Conservation (phyloP, 2,888 invertebrate genomes). For the Nasonia oneida region DNA sequence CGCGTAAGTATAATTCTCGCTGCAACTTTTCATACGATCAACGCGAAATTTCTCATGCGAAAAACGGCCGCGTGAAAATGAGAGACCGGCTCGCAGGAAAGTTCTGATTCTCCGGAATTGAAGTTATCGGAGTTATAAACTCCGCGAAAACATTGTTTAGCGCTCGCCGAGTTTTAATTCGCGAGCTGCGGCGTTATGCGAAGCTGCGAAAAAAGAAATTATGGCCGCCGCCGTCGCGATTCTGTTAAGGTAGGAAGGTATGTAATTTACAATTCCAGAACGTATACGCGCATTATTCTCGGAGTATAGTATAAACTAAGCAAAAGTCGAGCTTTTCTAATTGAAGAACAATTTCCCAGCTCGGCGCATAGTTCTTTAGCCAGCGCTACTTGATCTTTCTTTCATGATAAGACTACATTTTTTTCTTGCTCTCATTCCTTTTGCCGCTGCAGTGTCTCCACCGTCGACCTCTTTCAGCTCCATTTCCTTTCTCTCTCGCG, state of each 20-base stretch:
- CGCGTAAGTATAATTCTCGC: neutral
- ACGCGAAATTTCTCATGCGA: neutral
- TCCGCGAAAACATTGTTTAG: neutral
- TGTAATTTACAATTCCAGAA: neutral
- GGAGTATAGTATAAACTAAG: neutral
- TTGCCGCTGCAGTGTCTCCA: neutral
- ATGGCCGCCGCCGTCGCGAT: neutral
- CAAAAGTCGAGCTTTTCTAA: neutral
- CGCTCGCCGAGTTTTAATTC: neutral
- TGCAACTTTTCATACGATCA: neutral
- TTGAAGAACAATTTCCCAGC: neutral
- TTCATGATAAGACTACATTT: conserved; percentile 32
- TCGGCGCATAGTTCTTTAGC: neutral
- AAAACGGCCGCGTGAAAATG: neutral
- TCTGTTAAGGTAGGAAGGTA: neutral
- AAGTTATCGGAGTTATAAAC: neutral
- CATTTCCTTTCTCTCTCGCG: neutral
- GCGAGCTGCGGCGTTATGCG: neutral
- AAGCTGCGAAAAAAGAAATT: neutral
- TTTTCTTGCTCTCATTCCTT: conserved; percentile 22
- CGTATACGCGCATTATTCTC: neutral
- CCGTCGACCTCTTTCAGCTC: neutral
- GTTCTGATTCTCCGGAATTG: neutral
- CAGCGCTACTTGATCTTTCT: conserved; percentile 31
- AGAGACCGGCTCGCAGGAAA: neutral